Conservation (phyloP, 2,797 vertebrate genomes). For the Trachurus trachurus region DNA sequence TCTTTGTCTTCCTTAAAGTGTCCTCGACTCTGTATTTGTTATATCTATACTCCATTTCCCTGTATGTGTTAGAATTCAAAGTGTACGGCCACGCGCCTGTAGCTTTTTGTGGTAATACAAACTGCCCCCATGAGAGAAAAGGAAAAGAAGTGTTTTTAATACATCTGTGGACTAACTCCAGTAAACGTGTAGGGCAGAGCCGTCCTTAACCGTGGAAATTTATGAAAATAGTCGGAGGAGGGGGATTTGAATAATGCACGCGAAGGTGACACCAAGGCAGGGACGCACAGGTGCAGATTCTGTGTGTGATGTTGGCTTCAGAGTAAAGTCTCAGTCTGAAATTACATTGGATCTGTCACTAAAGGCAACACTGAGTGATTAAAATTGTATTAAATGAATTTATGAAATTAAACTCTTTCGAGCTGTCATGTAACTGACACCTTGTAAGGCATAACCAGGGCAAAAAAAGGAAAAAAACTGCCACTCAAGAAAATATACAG, state of each 20-base stretch:
- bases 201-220: constrained; percentile 39
- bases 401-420: constrained; percentile 5
- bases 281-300: constrained; percentile 1
- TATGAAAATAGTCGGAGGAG: constrained; percentile 44
- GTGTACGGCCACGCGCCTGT: not conserved
- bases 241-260: constrained; percentile 45
- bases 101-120: constrained; percentile 6
- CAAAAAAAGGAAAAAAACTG: not conserved
- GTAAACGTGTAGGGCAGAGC: constrained; percentile 14
- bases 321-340: constrained; percentile 13
- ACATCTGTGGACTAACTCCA: constrained; percentile 13
- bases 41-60: not conserved
- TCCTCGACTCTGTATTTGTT: not conserved
- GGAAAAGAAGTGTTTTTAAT: not conserved
- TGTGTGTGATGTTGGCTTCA: constrained; percentile 4
- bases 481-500: not conserved
- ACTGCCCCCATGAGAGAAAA: not conserved
- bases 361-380: constrained; percentile 14
- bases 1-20: not conserved
- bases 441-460: not conserved
- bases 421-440: constrained; percentile 13
- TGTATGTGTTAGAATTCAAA: not conserved
- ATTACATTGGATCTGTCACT: constrained; percentile 16
- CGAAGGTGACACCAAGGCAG: constrained; percentile 40
- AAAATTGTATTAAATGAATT: constrained; percentile 26